phyloP scores from a whole-genome alignment of 1,140 invertebrate genomes.

The Paraescarpia echinospica region DNA sequence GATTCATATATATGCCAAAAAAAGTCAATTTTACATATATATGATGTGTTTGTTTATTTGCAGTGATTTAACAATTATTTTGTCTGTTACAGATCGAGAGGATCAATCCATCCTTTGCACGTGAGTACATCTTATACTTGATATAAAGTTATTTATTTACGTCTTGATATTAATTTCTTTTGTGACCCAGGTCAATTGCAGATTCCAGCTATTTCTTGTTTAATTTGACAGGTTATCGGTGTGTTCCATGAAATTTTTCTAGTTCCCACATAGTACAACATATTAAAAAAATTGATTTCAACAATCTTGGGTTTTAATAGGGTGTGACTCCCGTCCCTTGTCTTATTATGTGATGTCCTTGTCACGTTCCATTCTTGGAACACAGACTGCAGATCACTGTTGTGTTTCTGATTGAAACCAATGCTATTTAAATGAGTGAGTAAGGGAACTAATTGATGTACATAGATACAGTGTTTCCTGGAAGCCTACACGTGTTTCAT shows the following conservation, averaged over 20 bases:
- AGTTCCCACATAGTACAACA: background rate
- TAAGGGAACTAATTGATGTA: background rate
- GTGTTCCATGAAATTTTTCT: background rate
- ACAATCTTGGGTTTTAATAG: background rate
- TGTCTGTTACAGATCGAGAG: constrained; percentile 81
- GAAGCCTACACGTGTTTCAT: background rate
- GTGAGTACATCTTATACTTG: constrained; percentile 45
- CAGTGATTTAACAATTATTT: constrained; percentile 3
- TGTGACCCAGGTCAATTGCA: background rate
- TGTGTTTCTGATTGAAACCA: too few species aligned
- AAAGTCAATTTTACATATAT: background rate
- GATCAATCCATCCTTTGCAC: constrained; percentile 99
- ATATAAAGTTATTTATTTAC: background rate
- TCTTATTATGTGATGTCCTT: background rate
- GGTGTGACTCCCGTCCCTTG: background rate
- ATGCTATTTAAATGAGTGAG: too few species aligned
- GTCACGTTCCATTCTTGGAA: background rate
- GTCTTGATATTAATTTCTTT: background rate
- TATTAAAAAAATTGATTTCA: background rate
- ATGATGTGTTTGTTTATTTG: background rate
- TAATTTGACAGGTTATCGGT: background rate
- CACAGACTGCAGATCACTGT: background rate
- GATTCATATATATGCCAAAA: too few species aligned
- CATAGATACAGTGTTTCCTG: background rate
- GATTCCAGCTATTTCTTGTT: background rate